A percentile compares a stretch with the other conserved stretches of the same genome.
Evolutionary conservation across 2,113 vertebrate genomes (phyloP).

Genomic region (Tragelaphus strepsiceros): DNA sequence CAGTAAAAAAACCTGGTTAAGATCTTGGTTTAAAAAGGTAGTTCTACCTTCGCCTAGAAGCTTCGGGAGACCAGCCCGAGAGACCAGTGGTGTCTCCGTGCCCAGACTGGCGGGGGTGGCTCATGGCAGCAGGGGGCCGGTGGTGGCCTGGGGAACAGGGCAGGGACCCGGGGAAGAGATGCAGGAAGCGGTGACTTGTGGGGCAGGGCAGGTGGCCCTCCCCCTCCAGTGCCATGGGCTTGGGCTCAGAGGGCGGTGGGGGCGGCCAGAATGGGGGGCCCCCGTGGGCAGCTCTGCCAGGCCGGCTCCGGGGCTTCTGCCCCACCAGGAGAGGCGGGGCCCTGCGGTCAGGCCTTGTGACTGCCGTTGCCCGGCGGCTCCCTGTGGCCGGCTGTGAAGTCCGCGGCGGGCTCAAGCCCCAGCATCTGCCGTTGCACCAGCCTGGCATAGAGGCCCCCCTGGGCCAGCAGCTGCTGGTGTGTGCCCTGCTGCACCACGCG

Average conservation of each 20-base stretch:
- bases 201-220: neutral
- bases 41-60: neutral
- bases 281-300: constrained; percentile 8
- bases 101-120: neutral
- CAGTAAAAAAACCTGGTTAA: neutral
- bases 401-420: constrained; percentile 78
- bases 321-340: accelerated
- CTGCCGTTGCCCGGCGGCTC: neutral
- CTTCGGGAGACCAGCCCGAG: neutral
- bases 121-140: neutral
- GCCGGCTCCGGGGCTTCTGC: accelerated
- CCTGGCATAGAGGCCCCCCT: constrained; percentile 88
- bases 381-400: neutral
- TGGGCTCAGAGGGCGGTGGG: constrained; percentile 5
- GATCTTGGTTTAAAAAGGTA: constrained; percentile 14
- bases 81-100: accelerated
- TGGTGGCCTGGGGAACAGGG: neutral
- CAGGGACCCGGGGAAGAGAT: neutral
- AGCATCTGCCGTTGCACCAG: constrained; percentile 94
- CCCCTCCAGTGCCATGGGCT: neutral
- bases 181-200: constrained; percentile 6
- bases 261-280: neutral
- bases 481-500: constrained; percentile 90
- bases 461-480: constrained; percentile 90
- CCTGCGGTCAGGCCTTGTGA: constrained; percentile 69